phyloP scores from a whole-genome alignment of 1,140 invertebrate genomes.

The Drosophila varians region DNA sequence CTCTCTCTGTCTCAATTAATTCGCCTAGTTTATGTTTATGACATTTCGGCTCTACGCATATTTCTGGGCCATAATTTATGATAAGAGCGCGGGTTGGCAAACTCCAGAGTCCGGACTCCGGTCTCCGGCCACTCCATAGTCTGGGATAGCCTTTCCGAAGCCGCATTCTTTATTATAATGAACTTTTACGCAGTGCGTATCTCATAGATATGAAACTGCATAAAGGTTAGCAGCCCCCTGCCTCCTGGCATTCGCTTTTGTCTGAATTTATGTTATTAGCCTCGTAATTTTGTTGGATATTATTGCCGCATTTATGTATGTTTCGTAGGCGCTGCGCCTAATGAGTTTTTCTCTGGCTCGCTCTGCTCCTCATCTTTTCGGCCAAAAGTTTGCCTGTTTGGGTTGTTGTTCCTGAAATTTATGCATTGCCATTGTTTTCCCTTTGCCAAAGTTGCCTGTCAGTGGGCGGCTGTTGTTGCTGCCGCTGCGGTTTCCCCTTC shows the following conservation, averaged over 20 bases:
- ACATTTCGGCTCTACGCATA: slow-evolving; percentile 55
- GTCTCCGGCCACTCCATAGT: too few species aligned
- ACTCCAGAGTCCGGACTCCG: slow-evolving; percentile 6
- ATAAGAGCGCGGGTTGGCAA: slow-evolving; percentile 52
- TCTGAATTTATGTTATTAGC: slow-evolving; percentile 76
- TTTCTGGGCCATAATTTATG: slow-evolving; percentile 69
- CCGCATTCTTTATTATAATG: slow-evolving; percentile 64
- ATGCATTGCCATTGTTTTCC: slow-evolving; percentile 58
- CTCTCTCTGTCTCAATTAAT: slow-evolving; percentile 69
- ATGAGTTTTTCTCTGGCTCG: slow-evolving; percentile 61
- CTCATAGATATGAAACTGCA: slow-evolving; percentile 66
- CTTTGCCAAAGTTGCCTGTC: slow-evolving; percentile 12
- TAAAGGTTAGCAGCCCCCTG: slow-evolving; percentile 18
- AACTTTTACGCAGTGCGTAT: slow-evolving; percentile 77
- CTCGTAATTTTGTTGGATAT: slow-evolving; percentile 74
- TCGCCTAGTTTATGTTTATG: slow-evolving; percentile 80
- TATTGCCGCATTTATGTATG: slow-evolving; percentile 66
- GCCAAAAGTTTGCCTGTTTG: slow-evolving; percentile 42
- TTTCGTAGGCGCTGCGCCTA: slow-evolving; percentile 74
- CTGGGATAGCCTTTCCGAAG: slow-evolving; percentile 3
- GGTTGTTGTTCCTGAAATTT: slow-evolving; percentile 62
- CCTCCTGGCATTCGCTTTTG: neutral
- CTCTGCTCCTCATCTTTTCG: slow-evolving; percentile 23
- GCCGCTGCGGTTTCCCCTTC: slow-evolving; percentile 7
- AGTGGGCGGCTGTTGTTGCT: slow-evolving; percentile 28